A percentile compares a stretch with the other conserved stretches of the same genome.
phyloP scores from a whole-genome alignment of 2,888 invertebrate species.

The Dichetophora obliterata region DNA sequence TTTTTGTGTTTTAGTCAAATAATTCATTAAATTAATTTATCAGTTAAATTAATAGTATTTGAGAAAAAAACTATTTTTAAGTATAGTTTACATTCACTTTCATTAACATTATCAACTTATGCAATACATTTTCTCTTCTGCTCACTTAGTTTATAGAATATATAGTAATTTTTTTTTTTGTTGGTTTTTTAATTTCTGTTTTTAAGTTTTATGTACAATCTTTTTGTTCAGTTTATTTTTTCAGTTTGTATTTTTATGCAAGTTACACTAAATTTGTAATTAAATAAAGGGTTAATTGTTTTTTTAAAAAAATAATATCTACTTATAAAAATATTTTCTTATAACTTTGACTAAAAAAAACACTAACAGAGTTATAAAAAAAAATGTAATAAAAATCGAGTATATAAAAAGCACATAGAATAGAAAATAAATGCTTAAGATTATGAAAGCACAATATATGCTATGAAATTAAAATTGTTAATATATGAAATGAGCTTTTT shows the following conservation, averaged over 20 bases:
- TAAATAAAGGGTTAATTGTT: neutral
- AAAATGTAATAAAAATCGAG: neutral
- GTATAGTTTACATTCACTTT: conserved; percentile 40
- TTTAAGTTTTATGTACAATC: conserved; percentile 41
- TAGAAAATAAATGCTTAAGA: no score
- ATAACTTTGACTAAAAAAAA: conserved; percentile 16
- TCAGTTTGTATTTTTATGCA: conserved; percentile 41
- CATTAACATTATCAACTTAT: conserved; percentile 33
- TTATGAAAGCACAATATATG: no score
- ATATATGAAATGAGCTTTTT: no score
- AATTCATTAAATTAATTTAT: conserved; percentile 53
- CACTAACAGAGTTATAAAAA: neutral
- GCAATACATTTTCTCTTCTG: conserved; percentile 12
- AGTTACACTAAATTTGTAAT: neutral
- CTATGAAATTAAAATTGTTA: no score
- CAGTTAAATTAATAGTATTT: conserved; percentile 62
- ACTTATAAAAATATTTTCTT: conserved; percentile 28
- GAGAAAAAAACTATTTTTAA: conserved; percentile 38
- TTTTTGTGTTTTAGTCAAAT: conserved; percentile 52
- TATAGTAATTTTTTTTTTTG: conserved; percentile 18
- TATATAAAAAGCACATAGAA: neutral
- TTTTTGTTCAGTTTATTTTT: conserved; percentile 33
- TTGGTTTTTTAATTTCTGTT: no score
- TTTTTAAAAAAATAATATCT: neutral
- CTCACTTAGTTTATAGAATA: conserved; percentile 31